phyloP scores from a whole-genome alignment of 2,888 invertebrate species.

The Dicranocentrus wangi region DNA sequence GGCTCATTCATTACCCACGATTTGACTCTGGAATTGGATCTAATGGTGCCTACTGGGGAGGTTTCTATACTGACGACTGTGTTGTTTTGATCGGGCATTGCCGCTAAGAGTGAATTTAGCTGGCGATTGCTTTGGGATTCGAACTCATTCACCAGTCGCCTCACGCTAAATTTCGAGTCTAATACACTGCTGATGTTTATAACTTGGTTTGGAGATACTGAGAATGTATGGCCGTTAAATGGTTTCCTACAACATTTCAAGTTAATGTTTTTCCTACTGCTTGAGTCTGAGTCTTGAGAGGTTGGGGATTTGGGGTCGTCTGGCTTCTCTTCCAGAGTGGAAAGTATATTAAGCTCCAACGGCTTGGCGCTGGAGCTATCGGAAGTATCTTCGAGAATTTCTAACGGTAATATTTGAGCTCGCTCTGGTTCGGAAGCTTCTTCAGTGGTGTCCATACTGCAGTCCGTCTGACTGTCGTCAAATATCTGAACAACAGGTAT shows the following conservation, averaged over 20 bases:
- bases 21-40: conserved; percentile 40
- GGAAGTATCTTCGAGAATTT: neutral
- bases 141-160: conserved; percentile 72
- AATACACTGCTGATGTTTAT: conserved; percentile 79
- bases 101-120: conserved; percentile 54
- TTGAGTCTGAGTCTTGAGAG: conserved; percentile 62
- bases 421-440: neutral
- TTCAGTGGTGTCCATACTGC: conserved; percentile 48
- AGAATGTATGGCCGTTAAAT: conserved; percentile 88
- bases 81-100: conserved; percentile 33
- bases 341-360: conserved; percentile 50
- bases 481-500: conserved; percentile 56
- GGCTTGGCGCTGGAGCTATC: conserved; percentile 2
- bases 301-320: conserved; percentile 75
- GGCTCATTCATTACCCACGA: conserved; percentile 39
- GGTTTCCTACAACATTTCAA: conserved; percentile 87
- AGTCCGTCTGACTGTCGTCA: conserved; percentile 55
- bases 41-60: conserved; percentile 18
- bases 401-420: neutral
- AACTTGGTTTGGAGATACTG: conserved; percentile 92
- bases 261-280: conserved; percentile 67
- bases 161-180: conserved; percentile 72
- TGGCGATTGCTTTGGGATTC: conserved; percentile 70
- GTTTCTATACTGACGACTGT: conserved; percentile 50
- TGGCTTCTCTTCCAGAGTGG: conserved; percentile 49